Percentiles rank a stretch among this genome's conserved stretches.
phyloP scores from a whole-genome alignment of 2,888 invertebrate species.

The Incurvaria masculella region DNA sequence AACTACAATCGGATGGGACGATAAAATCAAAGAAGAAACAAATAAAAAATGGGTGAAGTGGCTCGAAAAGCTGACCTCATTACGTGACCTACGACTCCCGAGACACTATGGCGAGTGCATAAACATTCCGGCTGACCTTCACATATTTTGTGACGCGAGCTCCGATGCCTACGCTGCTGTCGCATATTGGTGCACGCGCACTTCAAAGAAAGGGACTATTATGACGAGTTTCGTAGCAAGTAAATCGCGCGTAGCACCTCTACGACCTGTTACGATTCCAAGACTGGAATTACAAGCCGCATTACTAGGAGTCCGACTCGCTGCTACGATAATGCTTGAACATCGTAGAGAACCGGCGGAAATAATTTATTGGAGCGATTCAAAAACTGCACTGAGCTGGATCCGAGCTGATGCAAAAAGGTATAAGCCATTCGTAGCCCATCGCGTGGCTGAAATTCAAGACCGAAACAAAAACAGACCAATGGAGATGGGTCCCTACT shows the following conservation, averaged over 20 bases:
- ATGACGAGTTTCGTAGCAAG: not conserved
- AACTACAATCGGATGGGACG: not conserved
- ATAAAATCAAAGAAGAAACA: not conserved
- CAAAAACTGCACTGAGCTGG: not conserved
- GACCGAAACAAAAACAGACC: not conserved
- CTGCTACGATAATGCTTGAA: not conserved
- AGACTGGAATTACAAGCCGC: constrained; percentile 9
- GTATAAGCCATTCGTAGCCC: constrained; percentile 2
- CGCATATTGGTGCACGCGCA: not conserved
- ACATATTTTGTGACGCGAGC: constrained; percentile 2
- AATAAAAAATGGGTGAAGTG: not conserved
- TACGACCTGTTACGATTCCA: not conserved
- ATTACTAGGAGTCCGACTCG: constrained; percentile 8
- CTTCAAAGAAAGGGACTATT: not conserved
- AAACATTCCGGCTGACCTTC: not conserved
- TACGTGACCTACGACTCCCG: not conserved
- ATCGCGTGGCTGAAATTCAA: not conserved
- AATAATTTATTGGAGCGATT: not conserved
- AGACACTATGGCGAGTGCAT: not conserved
- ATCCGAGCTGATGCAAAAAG: not conserved
- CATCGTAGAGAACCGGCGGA: not conserved
- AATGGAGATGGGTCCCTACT: constrained; percentile 14
- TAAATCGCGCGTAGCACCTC: not conserved
- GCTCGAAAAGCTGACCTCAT: not conserved
- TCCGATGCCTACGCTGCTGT: not conserved